Percentiles rank a stretch among this genome's conserved stretches.
These are phyloP conservation scores for Esox masquinongy DNA, from an alignment of 2,797 vertebrate species.

Conservation along the genomic window DNA sequence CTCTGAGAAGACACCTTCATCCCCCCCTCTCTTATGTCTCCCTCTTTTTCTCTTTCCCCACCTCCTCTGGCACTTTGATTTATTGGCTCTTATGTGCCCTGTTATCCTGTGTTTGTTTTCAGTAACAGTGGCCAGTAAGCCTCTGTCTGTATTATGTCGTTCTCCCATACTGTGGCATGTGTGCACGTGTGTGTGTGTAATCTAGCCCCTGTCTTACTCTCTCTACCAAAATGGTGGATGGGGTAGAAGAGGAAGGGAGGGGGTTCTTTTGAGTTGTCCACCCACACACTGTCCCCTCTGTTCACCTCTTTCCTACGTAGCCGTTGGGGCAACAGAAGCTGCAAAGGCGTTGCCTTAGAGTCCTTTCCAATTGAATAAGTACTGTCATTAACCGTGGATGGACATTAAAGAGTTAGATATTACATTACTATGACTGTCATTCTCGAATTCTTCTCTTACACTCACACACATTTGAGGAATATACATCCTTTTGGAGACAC, in stretches of 20 bases:
- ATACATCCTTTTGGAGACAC: too few species aligned
- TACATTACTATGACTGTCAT: neutral
- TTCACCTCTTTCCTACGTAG: neutral
- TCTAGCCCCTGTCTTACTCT: neutral
- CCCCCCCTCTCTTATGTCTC: slow-evolving; percentile 11
- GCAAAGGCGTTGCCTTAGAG: neutral
- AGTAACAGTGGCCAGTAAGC: neutral
- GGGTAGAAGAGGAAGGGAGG: slow-evolving; percentile 16
- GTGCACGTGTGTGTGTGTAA: neutral
- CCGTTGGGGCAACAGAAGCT: neutral
- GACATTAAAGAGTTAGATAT: neutral
- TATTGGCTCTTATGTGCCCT: neutral
- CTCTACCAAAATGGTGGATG: neutral
- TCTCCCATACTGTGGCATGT: neutral
- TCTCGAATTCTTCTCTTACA: neutral
- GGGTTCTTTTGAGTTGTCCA: slow-evolving; percentile 14
- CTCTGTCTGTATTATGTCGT: neutral
- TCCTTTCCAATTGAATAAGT: neutral
- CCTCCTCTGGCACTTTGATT: neutral
- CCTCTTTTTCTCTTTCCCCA: slow-evolving; percentile 5
- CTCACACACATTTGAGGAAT: neutral
- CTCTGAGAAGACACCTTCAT: slow-evolving; percentile 36
- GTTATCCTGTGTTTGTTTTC: slow-evolving; percentile 1
- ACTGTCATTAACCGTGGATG: neutral
- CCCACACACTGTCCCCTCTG: neutral